Conservation (phyloP, 2,797 vertebrate species). For the Dermochelys coriacea region DNA sequence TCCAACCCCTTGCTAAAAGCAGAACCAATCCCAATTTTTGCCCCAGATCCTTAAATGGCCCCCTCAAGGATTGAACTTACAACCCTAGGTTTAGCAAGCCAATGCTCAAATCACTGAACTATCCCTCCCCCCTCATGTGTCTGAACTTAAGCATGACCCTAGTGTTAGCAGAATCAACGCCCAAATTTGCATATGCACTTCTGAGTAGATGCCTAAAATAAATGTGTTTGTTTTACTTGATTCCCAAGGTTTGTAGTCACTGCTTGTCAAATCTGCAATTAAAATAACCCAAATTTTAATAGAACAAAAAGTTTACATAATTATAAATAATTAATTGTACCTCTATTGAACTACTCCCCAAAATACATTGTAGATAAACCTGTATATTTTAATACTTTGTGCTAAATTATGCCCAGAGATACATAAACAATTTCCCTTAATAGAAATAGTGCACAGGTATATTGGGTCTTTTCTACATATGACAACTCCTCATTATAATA, state of each 20-base stretch:
- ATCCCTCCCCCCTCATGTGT: too few species aligned
- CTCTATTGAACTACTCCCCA: background rate
- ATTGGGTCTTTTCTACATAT: too few species aligned
- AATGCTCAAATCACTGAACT: too few species aligned
- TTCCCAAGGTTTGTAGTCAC: too few species aligned
- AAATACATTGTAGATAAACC: background rate
- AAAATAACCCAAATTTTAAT: background rate
- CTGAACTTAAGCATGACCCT: background rate
- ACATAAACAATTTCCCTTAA: background rate
- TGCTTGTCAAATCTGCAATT: background rate
- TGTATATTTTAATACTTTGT: background rate
- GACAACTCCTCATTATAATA: too few species aligned
- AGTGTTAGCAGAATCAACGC: background rate
- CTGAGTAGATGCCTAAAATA: background rate
- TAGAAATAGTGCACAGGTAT: background rate
- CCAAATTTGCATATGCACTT: background rate
- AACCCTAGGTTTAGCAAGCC: too few species aligned
- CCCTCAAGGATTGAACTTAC: too few species aligned
- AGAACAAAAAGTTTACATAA: background rate
- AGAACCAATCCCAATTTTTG: too few species aligned
- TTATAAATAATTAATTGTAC: background rate
- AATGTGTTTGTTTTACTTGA: background rate
- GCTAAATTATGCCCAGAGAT: background rate
- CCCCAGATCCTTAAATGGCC: too few species aligned
- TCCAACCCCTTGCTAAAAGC: too few species aligned